Evolutionary conservation across 1,140 invertebrate species (phyloP), one percentile per base, ranked within the genome.

Genomic region (Melitaea cinxia): DNA sequence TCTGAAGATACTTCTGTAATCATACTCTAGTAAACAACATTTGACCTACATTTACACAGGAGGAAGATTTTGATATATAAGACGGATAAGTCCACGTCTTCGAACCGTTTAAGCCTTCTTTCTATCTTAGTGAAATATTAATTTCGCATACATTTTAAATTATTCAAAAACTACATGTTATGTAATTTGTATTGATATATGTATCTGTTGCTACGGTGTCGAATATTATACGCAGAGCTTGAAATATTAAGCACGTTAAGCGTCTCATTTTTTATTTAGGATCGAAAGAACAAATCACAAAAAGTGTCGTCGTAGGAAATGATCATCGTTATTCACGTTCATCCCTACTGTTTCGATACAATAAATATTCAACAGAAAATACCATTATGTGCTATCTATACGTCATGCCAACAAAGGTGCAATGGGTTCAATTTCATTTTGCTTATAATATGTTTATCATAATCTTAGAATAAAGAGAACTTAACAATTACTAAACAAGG

Each of bases 301-400:
- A 3, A 42, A 17, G 5, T 47, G 39, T 58, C 42, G 39, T 21
- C 15, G n/a, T 21, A 47, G n/a, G 23, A 21, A 21, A 26, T 17
- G 26, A 47, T 19, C 37, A 58, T 45, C 23, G 26, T 58, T 17
- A 45, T 58, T 58, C 56, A 58, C 19, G 56, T 28, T 42, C 28
- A 49, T 33, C 56, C 23, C 42, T 58, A 33, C 14, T 26, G n/a
- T 57, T 42, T 19, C 6, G 5, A 10, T 19, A 57, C 26, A 57
- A 39, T 57, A 58, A 49, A 47, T 49, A 47, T 58, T 49, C 26
- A 17, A 15, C 24, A 28, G 42, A 42, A 49, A 58, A 47, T 49
- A 47, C 42, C 56, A 39, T 58, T 58, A 28, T 30, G 42, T 24
- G 42, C 42, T 58, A 58, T 58, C 56, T 58, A 47, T 23, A 30